A percentile compares a stretch with the other conserved stretches of the same genome.
These are phyloP conservation scores for Myotis yumanensis DNA, from an alignment of 2,113 vertebrate genomes.

Conservation along the genomic window DNA sequence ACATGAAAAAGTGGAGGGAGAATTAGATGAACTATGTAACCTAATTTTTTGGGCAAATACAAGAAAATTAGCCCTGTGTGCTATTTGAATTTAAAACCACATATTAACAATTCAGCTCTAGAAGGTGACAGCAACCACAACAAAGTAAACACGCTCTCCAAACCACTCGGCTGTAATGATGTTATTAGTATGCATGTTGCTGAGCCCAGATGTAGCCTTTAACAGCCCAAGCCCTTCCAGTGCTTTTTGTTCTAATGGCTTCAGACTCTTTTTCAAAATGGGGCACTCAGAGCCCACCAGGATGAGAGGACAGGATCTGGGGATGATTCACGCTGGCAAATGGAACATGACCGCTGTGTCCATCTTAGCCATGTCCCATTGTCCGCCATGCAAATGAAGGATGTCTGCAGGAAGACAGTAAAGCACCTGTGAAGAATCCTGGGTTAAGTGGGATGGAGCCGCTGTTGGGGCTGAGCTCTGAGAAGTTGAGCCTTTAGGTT, in stretches of 20 bases:
- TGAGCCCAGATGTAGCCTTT: slow-evolving; percentile 95
- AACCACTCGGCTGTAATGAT: slow-evolving; percentile 94
- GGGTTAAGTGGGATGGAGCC: slow-evolving; percentile 63
- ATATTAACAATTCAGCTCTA: slow-evolving; percentile 92
- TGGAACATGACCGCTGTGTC: slow-evolving; percentile 85
- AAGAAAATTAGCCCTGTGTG: slow-evolving; percentile 94
- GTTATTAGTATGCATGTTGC: slow-evolving; percentile 97
- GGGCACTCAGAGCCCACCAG: slow-evolving; percentile 85
- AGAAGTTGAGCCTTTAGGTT: slow-evolving; percentile 64
- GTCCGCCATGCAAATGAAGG: slow-evolving; percentile 83
- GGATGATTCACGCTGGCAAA: slow-evolving; percentile 88
- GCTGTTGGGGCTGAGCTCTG: slow-evolving; percentile 61
- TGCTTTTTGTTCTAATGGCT: slow-evolving; percentile 91
- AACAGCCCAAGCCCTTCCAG: slow-evolving; percentile 92
- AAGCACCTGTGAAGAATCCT: slow-evolving; percentile 70
- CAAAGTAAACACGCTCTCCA: slow-evolving; percentile 94
- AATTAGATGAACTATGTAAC: slow-evolving; percentile 93
- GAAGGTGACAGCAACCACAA: slow-evolving; percentile 93
- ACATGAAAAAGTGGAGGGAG: slow-evolving; percentile 90
- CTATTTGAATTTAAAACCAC: slow-evolving; percentile 95
- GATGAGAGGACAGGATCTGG: slow-evolving; percentile 81
- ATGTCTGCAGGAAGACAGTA: slow-evolving; percentile 82
- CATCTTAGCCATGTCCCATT: slow-evolving; percentile 82
- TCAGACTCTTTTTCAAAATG: slow-evolving; percentile 87
- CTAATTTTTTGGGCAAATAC: slow-evolving; percentile 95